Percentiles rank a stretch among this genome's conserved stretches.
Evolutionary conservation across 2,888 invertebrate species (phyloP).

Genomic region (Tubiluchus corallicola): DNA sequence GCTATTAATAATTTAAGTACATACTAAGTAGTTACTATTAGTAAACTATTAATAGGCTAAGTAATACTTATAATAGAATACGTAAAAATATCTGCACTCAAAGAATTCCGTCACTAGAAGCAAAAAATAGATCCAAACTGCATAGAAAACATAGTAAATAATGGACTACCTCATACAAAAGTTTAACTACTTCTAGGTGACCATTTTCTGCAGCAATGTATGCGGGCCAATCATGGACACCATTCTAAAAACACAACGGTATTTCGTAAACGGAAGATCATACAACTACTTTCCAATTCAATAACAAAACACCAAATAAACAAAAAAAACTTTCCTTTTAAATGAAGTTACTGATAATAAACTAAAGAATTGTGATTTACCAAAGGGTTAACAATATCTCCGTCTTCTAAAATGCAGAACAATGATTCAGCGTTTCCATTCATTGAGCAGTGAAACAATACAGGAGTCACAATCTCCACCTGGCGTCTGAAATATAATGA

Average conservation of each 20-base stretch:
- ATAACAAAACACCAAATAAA: too few relatives aligned
- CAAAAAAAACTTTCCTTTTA: too few relatives aligned
- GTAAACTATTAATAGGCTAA: too few relatives aligned
- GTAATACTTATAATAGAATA: too few relatives aligned
- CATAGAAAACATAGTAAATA: neutral
- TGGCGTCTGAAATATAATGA: constrained; percentile 19
- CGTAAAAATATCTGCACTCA: too few relatives aligned
- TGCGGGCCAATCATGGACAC: constrained; percentile 22
- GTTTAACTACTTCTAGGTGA: constrained; percentile 20
- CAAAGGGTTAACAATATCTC: constrained; percentile 22
- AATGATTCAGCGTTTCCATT: constrained; percentile 20
- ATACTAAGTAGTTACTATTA: too few relatives aligned
- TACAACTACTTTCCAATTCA: too few relatives aligned
- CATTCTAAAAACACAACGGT: constrained; percentile 22
- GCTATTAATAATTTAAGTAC: too few relatives aligned
- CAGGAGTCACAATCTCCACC: constrained; percentile 20
- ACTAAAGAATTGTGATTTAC: constrained; percentile 13
- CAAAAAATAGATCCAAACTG: neutral
- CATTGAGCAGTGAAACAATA: constrained; percentile 19
- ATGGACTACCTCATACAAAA: constrained; percentile 20
- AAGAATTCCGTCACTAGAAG: too few relatives aligned
- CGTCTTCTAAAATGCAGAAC: constrained; percentile 21
- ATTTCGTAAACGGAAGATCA: too few relatives aligned
- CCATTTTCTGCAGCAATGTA: constrained; percentile 24
- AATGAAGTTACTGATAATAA: too few relatives aligned